These are phyloP conservation scores for Seira ritae DNA, from an alignment of 2,888 invertebrate genomes.

Conservation along the genomic window DNA sequence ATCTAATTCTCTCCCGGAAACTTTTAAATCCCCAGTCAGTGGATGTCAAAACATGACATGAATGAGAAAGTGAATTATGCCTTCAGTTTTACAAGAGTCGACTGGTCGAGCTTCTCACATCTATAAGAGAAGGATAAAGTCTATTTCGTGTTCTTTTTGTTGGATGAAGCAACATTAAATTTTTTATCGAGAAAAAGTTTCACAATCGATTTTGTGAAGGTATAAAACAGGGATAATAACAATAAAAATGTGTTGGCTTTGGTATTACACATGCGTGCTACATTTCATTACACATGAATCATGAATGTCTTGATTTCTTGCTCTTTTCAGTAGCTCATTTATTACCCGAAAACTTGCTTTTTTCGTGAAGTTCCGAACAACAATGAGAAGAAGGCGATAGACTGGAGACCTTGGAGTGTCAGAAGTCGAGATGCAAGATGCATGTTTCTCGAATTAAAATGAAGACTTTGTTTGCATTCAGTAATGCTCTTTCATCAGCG, in stretches of 20 bases:
- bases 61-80: slow-evolving; percentile 34
- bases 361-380: no score
- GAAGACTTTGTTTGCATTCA: no score
- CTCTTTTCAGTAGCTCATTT: no score
- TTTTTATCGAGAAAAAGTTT: slow-evolving; percentile 29
- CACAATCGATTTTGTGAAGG: slow-evolving; percentile 28
- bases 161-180: slow-evolving; percentile 25
- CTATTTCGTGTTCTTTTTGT: no score
- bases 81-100: not conserved
- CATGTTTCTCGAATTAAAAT: no score
- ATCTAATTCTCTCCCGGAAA: no score
- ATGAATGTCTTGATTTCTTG: no score
- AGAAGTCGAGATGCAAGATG: slow-evolving; percentile 11
- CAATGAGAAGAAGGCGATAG: not conserved
- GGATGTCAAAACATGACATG: slow-evolving; percentile 37
- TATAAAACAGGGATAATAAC: slow-evolving; percentile 14
- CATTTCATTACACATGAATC: no score
- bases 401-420: slow-evolving; percentile 41
- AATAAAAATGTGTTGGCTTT: slow-evolving; percentile 23
- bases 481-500: no score
- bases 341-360: no score
- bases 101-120: no score
- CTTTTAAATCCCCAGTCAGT: not conserved
- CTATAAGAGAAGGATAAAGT: no score
- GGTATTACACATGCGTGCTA: slow-evolving; percentile 23